Conservation (phyloP, 2,888 invertebrate genomes). For the Lochmaea capreae region DNA sequence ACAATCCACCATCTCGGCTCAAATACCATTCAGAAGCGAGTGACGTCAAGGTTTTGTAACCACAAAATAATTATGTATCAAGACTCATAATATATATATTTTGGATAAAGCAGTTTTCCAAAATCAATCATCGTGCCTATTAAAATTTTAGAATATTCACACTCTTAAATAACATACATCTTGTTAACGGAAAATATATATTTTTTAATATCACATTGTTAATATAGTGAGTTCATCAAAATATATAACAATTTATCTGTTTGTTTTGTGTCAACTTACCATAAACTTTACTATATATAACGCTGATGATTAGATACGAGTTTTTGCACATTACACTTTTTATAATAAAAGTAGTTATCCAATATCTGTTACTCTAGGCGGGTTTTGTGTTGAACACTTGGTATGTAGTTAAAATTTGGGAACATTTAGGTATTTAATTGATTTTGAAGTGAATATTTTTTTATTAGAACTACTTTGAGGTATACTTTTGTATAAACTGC, state of each 20-base stretch:
- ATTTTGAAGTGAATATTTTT: no score
- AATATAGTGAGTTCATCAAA: constrained; percentile 1
- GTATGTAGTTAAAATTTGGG: not conserved
- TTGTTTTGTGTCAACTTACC: constrained; percentile 34
- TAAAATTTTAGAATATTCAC: no score
- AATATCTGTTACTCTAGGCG: constrained; percentile 5
- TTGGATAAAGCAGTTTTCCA: no score
- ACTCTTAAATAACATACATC: no score
- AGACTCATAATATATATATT: no score
- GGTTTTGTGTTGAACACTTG: not conserved
- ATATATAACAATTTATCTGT: constrained; percentile 32
- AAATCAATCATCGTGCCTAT: no score
- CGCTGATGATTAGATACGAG: constrained; percentile 39
- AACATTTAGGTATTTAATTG: not conserved
- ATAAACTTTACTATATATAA: constrained; percentile 44
- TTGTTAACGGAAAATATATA: not conserved
- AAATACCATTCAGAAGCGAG: no score
- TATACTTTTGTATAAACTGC: no score
- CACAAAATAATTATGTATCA: no score
- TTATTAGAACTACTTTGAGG: no score
- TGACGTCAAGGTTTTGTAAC: no score
- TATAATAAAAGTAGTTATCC: not conserved
- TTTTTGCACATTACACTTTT: constrained; percentile 8
- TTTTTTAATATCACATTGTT: not conserved
- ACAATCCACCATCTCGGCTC: no score